phyloP scores from a whole-genome alignment of 2,888 invertebrate species.

The Drosophila merina region DNA sequence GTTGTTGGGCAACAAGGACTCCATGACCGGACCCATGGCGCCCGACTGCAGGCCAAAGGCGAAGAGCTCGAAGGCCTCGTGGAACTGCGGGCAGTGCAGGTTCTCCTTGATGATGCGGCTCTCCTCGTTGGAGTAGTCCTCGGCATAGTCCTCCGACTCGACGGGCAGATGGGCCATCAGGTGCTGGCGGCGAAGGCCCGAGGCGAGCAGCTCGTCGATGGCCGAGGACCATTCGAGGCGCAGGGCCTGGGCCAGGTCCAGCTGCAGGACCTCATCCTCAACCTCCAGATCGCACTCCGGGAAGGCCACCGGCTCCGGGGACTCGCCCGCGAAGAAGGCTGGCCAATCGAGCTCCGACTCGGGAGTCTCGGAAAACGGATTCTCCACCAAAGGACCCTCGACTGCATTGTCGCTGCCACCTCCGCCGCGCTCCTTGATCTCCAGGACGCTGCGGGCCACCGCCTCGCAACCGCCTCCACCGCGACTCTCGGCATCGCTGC shows the following conservation, averaged over 20 bases:
- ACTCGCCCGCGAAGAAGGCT: background rate
- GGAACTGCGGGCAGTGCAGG: constrained; percentile 95
- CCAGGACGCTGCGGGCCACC: background rate
- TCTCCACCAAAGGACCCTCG: background rate
- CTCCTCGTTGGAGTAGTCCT: constrained; percentile 84
- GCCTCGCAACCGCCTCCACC: constrained; percentile 5
- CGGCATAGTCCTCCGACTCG: background rate
- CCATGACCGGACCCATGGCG: constrained; percentile 96
- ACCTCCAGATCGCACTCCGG: background rate
- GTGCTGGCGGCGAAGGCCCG: background rate
- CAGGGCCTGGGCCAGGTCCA: constrained; percentile 6
- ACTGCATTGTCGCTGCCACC: background rate
- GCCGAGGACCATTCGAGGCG: background rate
- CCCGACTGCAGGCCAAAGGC: constrained; percentile 97
- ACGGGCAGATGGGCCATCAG: constrained; percentile 10
- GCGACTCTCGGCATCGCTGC: background rate
- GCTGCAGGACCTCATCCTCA: constrained; percentile 42
- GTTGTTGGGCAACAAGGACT: constrained; percentile 94
- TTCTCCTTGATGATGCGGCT: constrained; percentile 89
- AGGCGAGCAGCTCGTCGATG: constrained; percentile 3
- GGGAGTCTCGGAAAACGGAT: background rate
- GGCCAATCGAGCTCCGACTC: background rate
- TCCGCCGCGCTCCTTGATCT: background rate
- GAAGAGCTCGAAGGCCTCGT: constrained; percentile 96
- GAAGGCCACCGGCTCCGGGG: background rate